Conservation (phyloP, 2,113 vertebrate genomes). For the Clinocottus analis region DNA sequence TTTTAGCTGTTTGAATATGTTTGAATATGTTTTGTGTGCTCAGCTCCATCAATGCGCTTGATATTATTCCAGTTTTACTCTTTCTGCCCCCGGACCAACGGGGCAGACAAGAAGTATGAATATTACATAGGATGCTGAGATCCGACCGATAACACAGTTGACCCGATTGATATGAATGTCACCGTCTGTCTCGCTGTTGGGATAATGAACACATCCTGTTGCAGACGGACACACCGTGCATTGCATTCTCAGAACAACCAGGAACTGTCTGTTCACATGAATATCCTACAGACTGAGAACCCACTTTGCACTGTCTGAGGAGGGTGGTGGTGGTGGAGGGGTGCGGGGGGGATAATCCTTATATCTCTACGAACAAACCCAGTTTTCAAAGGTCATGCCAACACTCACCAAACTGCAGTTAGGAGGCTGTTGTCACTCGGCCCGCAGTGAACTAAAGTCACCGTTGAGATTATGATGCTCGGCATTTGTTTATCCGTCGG, state of each 20-base stretch:
- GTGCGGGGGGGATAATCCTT: too few relatives aligned
- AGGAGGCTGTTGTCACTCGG: too few relatives aligned
- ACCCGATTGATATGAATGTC: not conserved
- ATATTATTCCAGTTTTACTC: not conserved
- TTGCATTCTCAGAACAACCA: not conserved
- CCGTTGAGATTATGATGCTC: too few relatives aligned
- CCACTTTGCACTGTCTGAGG: not conserved
- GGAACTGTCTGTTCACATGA: not conserved
- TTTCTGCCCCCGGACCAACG: not conserved
- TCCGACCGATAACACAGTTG: not conserved
- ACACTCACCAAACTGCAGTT: too few relatives aligned
- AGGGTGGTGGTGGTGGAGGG: too few relatives aligned
- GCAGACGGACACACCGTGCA: not conserved
- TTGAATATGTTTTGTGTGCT: not conserved
- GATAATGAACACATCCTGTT: slow-evolving; percentile 10
- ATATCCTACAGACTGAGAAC: not conserved
- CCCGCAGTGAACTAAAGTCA: too few relatives aligned
- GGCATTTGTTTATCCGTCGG: too few relatives aligned
- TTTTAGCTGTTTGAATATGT: slow-evolving; percentile 17
- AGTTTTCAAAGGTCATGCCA: too few relatives aligned
- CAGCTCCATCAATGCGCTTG: not conserved
- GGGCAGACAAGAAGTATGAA: not conserved
- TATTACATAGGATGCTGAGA: not conserved
- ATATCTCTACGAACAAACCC: too few relatives aligned
- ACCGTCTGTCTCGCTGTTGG: not conserved